phyloP scores from a whole-genome alignment of 1,140 invertebrate genomes.

The Drosophila erecta region DNA sequence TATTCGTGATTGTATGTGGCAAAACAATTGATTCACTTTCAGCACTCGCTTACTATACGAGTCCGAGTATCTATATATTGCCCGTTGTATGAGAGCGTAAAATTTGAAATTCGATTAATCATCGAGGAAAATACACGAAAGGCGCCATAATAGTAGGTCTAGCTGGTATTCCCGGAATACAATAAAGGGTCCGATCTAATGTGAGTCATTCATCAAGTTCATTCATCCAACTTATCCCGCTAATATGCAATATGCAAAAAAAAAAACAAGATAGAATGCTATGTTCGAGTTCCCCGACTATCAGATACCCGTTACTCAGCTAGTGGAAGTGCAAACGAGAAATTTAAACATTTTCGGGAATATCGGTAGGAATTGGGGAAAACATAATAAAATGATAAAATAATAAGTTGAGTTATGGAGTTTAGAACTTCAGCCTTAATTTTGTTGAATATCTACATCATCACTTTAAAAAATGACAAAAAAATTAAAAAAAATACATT shows the following conservation, averaged over 20 bases:
- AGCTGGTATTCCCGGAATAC: neutral
- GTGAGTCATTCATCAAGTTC: conserved; percentile 32
- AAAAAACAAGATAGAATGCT: too few relatives aligned
- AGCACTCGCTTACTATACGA: neutral
- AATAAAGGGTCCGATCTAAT: neutral
- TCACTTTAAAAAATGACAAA: too few relatives aligned
- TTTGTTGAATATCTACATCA: too few relatives aligned
- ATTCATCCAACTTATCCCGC: conserved; percentile 25
- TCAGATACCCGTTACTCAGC: too few relatives aligned
- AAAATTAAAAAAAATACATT: too few relatives aligned
- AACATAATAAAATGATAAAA: too few relatives aligned
- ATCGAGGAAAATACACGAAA: neutral
- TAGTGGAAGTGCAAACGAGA: too few relatives aligned
- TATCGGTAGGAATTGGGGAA: too few relatives aligned
- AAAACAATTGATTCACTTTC: conserved; percentile 21
- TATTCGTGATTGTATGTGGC: conserved; percentile 16
- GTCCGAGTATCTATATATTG: neutral
- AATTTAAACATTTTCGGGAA: too few relatives aligned
- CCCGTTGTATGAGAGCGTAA: conserved; percentile 1
- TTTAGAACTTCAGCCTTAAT: too few relatives aligned
- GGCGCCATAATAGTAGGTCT: neutral
- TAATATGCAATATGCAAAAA: conserved; percentile 7
- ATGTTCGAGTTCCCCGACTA: too few relatives aligned
- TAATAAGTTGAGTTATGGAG: too few relatives aligned
- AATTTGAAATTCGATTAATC: conserved; percentile 16